Evolutionary conservation across 1,140 invertebrate genomes (phyloP), one percentile per base, ranked within the genome.

Genomic region (Solenopsis invicta): DNA sequence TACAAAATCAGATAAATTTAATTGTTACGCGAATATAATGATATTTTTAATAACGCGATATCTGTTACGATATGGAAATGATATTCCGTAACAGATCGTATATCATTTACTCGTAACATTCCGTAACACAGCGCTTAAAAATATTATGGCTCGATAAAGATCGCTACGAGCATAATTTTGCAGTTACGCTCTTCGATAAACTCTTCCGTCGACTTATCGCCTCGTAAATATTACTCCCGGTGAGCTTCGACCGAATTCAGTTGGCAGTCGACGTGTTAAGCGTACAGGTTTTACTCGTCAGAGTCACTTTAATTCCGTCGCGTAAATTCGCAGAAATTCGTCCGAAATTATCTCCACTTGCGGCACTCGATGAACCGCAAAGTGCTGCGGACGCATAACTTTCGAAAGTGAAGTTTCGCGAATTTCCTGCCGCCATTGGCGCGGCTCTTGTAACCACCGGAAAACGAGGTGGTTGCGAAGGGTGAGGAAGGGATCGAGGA

Each of bases 381-480:
- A 91, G 84, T 90, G 81, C 78, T 80, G 69, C 50, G 84, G 87
- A 87, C 78, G 74, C 72, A 67, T 71, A 91, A 91, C 89, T 91
- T 90, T 84, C 74, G 87, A 87, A 90, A 88, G 74, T 90, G 89
- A 87, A 91, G 89, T 91, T 91, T 77, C 87, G 87, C 89, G 77
- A 86, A 90, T 88, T 88, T 90, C 82, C 76, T 89, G 81, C 6
- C 84, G 69, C 88, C 69, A 81, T 87, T 85, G 88, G 88, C 75
- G 75, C 52, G 54, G 64, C 59, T 74, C 56, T 82, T 69, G 84
- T 82, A 89, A 89, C 88, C 71, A 62, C 72, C 67, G 76, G 89
- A 88, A 88, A 90, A 88, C 86, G 75, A 76, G 71, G 61, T 59
- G 80, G 72, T 84, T 69, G 54, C 71, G 50, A 37, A 34, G 34